Base-by-base conservation (phyloP, 2,888 invertebrate species). In the Pheosia tremula region DNA sequence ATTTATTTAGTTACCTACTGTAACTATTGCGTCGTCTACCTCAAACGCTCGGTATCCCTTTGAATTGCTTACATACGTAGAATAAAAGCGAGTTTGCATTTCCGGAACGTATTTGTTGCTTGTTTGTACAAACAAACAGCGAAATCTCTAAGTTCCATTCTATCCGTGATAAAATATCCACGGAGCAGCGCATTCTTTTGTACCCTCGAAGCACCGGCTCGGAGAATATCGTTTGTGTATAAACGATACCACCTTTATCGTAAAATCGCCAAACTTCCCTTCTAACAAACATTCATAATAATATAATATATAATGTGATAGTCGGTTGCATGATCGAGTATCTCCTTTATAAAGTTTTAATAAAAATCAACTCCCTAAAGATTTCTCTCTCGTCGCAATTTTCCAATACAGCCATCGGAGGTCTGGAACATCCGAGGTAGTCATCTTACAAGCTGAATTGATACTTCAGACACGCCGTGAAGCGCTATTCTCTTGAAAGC, bases 401-500 rank as follows among this genome's bases (percentile, higher is more conserved):
- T 91, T 86, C 90, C 88, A 87, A 91, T 88, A 91, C 88, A 91
- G 85, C 88, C 85, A 91, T 90, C 86, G 76, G 80, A 79, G 83
- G 82, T 85, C 83, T 84, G 80, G 77, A 82, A 82, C 81, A 88
- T 85, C 83, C 84, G 82, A 86, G 87, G 88, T 88, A 88, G 90
- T 90, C 82, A 83, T 86, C 85, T 91, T 89, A 91, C 91, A 91
- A 90, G 88, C 85, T 88, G 90, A 91, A 92, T 91, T 92, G 91
- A 91, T 92, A 91, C 91, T 93, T 91, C 89, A 93, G 91, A 91
- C 91, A 85, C 85, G 84, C 85, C 77, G 85, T 85, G 84, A 84
- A 88, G 86, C 87, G 88, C 88, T 88, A 89, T 91, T 91, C 90
- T 91, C 87, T 91, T 92, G 91, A 93, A 92, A 93, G 93, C 90